These are phyloP conservation scores for Montipora capricornis DNA, from an alignment of 64 coral and sea anemone species.

Conservation along the genomic window DNA sequence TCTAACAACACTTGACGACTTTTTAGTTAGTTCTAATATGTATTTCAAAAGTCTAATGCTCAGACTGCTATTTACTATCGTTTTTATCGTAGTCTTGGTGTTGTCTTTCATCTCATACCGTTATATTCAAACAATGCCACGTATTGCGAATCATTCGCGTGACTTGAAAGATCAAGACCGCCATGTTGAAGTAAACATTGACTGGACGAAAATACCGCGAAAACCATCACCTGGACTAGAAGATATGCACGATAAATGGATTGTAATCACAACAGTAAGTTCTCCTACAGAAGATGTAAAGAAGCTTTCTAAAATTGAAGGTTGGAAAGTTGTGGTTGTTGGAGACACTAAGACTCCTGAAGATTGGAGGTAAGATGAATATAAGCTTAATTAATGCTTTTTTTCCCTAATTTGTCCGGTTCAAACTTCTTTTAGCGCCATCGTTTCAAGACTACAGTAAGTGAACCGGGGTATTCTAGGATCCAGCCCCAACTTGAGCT, in stretches of 20 bases:
- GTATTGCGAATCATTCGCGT: too few species aligned
- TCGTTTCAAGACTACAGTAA: too few species aligned
- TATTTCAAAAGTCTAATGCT: too few species aligned
- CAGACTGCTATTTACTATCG: too few species aligned
- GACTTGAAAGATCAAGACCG: background rate
- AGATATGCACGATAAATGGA: slow-evolving; percentile 87
- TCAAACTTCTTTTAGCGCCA: too few species aligned
- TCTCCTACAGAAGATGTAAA: slow-evolving; percentile 76
- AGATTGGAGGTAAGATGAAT: slow-evolving; percentile 77
- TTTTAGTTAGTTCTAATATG: too few species aligned
- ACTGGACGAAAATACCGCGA: slow-evolving; percentile 35
- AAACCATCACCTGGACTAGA: background rate
- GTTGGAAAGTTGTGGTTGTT: slow-evolving; percentile 93
- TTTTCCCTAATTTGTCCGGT: background rate
- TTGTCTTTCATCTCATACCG: too few species aligned
- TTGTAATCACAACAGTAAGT: slow-evolving; percentile 77
- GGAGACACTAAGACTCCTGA: slow-evolving; percentile 77
- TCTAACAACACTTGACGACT: too few species aligned
- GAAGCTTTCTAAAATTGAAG: slow-evolving; percentile 66
- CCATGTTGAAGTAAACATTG: background rate
- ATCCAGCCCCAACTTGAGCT: background rate
- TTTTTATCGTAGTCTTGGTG: too few species aligned
- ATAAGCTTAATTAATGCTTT: too few species aligned
- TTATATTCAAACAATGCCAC: too few species aligned
- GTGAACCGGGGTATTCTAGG: background rate